Evolutionary conservation across 2,113 vertebrate species (phyloP).

Genomic region (Ivindomyrus marchei): DNA sequence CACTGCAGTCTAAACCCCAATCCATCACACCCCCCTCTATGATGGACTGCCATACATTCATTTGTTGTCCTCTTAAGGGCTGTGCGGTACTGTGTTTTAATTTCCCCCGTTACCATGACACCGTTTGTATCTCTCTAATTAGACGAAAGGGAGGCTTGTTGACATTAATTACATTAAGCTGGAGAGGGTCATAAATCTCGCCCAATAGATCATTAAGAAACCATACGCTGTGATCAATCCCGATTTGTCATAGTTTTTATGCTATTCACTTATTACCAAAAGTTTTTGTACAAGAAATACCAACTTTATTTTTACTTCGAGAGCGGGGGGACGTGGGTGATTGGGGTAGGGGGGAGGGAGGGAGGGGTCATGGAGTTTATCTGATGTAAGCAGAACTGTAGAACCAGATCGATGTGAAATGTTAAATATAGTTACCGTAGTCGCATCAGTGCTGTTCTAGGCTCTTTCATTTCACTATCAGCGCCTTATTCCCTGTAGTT

Average conservation of each 20-base stretch:
- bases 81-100: slow-evolving; percentile 5
- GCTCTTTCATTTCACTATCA: not conserved
- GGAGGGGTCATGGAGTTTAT: not conserved
- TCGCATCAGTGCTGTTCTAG: not conserved
- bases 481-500: not conserved
- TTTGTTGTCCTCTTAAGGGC: not conserved
- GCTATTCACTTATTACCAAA: not conserved
- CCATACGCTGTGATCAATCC: slow-evolving; percentile 9
- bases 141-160: slow-evolving; percentile 21
- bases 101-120: slow-evolving; percentile 11
- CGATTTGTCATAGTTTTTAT: slow-evolving; percentile 19
- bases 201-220: slow-evolving; percentile 21
- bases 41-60: not conserved
- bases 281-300: not conserved
- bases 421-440: not conserved
- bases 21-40: not conserved
- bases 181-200: slow-evolving; percentile 21
- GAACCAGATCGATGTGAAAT: not conserved
- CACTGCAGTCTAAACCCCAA: not conserved
- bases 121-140: slow-evolving; percentile 20
- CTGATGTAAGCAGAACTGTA: not conserved
- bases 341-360: no score
- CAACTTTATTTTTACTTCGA: not conserved
- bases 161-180: slow-evolving; percentile 29
- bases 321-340: not conserved